A percentile compares a stretch with the other conserved stretches of the same genome.
phyloP scores from a whole-genome alignment of 2,113 vertebrate species.

The Oreochromis aureus region DNA sequence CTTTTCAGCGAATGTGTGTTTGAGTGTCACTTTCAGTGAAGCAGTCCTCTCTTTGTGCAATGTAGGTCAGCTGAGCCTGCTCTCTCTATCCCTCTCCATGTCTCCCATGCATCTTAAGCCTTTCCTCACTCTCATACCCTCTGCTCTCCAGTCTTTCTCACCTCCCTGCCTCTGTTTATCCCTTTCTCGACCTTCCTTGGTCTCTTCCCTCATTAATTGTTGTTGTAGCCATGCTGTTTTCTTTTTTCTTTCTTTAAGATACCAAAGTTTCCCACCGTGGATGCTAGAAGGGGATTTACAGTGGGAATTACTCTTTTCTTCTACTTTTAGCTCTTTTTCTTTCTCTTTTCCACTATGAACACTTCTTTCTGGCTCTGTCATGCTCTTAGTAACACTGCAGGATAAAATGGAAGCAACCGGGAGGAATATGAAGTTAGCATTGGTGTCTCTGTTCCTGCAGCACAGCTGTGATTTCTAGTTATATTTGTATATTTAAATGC shows the following conservation, averaged over 20 bases:
- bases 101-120: background rate
- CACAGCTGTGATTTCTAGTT: background rate
- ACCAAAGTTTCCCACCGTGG: background rate
- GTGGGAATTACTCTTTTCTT: background rate
- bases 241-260: background rate
- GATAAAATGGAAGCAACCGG: background rate
- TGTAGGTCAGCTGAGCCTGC: conserved; percentile 61
- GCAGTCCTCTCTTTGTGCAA: conserved; percentile 56
- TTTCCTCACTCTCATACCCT: background rate
- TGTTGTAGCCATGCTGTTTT: background rate
- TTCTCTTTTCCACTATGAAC: background rate
- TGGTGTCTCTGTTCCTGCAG: background rate
- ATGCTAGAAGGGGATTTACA: background rate
- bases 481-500: background rate
- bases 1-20: conserved; percentile 58
- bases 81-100: background rate
- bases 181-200: background rate
- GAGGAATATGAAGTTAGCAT: background rate
- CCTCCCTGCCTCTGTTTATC: background rate
- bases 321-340: background rate
- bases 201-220: background rate
- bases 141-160: background rate
- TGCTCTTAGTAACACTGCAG: conserved; percentile 14
- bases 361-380: background rate
- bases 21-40: conserved; percentile 62